Evolutionary conservation across 1,140 invertebrate genomes (phyloP).

Genomic region (Sycophila sp.): DNA sequence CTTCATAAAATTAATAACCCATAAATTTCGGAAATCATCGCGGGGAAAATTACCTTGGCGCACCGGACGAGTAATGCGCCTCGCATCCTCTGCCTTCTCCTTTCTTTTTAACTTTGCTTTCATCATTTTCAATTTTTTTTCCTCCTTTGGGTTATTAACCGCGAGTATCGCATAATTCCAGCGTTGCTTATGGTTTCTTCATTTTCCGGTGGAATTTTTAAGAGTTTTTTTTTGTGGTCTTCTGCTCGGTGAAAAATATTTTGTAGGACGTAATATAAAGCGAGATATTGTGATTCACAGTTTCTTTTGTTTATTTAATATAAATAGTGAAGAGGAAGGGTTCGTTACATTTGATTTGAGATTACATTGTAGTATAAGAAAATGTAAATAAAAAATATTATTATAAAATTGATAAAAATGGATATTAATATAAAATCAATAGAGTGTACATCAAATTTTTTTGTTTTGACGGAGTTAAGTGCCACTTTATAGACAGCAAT

Average conservation of each 20-base stretch:
- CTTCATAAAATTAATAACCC: slow-evolving; percentile 54
- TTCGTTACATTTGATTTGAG: too few relatives aligned
- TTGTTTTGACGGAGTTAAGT: too few relatives aligned
- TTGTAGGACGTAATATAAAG: too few relatives aligned
- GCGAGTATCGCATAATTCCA: background rate
- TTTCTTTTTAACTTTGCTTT: background rate
- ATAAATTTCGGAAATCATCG: slow-evolving; percentile 46
- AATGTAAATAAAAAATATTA: too few relatives aligned
- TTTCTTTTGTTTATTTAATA: too few relatives aligned
- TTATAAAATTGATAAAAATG: too few relatives aligned
- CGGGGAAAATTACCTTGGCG: slow-evolving; percentile 45
- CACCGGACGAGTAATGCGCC: slow-evolving; percentile 33
- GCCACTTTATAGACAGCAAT: too few relatives aligned
- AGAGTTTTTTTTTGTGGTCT: background rate
- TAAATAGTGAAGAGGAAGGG: too few relatives aligned
- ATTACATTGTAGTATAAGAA: too few relatives aligned
- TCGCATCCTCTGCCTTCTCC: background rate
- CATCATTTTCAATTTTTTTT: background rate
- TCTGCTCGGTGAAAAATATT: too few relatives aligned
- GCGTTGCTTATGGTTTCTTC: background rate
- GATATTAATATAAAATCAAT: background rate
- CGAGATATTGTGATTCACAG: too few relatives aligned
- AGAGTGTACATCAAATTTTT: background rate
- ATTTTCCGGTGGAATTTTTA: background rate
- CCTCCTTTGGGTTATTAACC: background rate